phyloP scores from a whole-genome alignment of 1,140 invertebrate genomes.

The Rhizoglyphus robini region DNA sequence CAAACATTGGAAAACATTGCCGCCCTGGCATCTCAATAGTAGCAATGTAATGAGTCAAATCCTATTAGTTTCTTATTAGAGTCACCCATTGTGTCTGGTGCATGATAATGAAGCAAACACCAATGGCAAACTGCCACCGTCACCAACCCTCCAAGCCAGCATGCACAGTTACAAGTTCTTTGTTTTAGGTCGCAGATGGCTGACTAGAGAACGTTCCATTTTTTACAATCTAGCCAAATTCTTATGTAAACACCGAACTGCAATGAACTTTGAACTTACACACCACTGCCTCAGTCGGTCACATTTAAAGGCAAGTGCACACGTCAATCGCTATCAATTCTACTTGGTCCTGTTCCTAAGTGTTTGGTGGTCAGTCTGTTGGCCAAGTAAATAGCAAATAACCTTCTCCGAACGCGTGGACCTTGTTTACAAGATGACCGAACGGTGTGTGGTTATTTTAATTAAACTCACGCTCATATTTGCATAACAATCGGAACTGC shows the following conservation, averaged over 20 bases:
- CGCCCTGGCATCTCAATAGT: not conserved
- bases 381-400: too few relatives aligned
- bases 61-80: constrained; percentile 17
- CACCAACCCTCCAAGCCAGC: too few relatives aligned
- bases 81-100: not conserved
- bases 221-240: constrained; percentile 5
- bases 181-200: constrained; percentile 9
- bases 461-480: too few relatives aligned
- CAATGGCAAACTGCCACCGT: not conserved
- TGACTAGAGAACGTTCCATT: not conserved
- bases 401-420: too few relatives aligned
- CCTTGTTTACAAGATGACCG: too few relatives aligned
- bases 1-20: constrained; percentile 5
- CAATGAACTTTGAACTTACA: constrained; percentile 8
- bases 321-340: too few relatives aligned
- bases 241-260: not conserved
- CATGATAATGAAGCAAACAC: constrained; percentile 8
- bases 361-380: too few relatives aligned
- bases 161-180: not conserved
- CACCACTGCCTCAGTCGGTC: too few relatives aligned
- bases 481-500: too few relatives aligned
- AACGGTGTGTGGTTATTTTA: too few relatives aligned
- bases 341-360: too few relatives aligned
- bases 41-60: constrained; percentile 14
- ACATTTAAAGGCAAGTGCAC: too few relatives aligned